Evolutionary conservation across 2,888 invertebrate genomes (phyloP), one percentile per base, ranked within the genome.

Genomic region (Acanthosepion esculentum): DNA sequence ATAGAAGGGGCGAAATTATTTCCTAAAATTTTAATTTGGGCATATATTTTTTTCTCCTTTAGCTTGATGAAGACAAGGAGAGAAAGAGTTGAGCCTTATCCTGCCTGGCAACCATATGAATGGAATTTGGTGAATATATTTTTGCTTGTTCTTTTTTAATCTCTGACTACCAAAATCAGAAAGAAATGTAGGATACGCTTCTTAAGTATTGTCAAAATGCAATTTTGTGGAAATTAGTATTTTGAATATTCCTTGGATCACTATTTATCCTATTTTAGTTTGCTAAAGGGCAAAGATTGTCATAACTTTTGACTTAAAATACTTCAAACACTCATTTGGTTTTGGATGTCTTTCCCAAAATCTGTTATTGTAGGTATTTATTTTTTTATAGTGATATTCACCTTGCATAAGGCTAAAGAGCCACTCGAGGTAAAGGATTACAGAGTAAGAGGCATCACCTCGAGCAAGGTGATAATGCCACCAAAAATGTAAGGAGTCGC

Each of bases 61-160:
- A 96, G 96, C 18, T 95, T 96, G 94, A 95, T 96, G 64, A 96
- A 96, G 95, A 96, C 95, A 91, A 95, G 96, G 50, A 95, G 96
- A 94, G 96, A 96, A 91, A 94, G 96, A 20, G 95, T 95, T 91
- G 96, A 96, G 33, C 95, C 95, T 1, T 95, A 95, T 91, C 95
- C 95, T 78, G 96, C 95, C 64, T 92, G 94, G 10, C 95, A 95
- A n/a, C 95, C 96, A 55, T 96, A 96, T 94, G 64, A 92, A 64
- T 97, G 97, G 97, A 96, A 96, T 95, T 96, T 96, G 96, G 96
- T 96, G 95, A 92, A 94, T 41, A 48, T 10, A 59, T 23, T 94
- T 48, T 26, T 92, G 23, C 18, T 23, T 50, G 20, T 4, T 7
- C 92, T 48, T 92, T 48, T 92, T n/a, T 12, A 23, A 48, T 33